A percentile compares a stretch with the other conserved stretches of the same genome.
Conservation (phyloP, 2,113 vertebrate genomes). For the Oreochromis tanganicae region DNA sequence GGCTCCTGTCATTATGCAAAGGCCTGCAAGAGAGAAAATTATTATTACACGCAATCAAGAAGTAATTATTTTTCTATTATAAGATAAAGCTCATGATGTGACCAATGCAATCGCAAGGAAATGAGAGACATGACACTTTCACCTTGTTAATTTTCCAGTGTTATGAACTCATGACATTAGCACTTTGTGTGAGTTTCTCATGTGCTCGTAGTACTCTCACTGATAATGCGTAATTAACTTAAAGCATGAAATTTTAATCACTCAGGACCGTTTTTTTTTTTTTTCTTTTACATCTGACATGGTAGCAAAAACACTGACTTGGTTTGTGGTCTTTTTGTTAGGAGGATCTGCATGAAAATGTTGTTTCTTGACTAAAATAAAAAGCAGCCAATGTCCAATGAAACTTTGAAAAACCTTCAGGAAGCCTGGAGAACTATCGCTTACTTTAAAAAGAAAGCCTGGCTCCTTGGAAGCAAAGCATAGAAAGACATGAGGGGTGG, state of each 20-base stretch:
- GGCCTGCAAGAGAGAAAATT: constrained; percentile 63
- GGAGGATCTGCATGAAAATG: not conserved
- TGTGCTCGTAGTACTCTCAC: not conserved
- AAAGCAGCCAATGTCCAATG: not conserved
- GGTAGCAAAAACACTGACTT: not conserved
- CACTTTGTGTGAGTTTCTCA: not conserved
- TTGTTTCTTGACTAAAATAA: not conserved
- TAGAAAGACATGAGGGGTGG: not conserved
- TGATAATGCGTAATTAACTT: not conserved
- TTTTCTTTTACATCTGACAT: not conserved
- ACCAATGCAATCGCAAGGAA: not conserved
- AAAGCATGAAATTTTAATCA: not conserved
- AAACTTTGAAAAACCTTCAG: not conserved
- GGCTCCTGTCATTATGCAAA: constrained; percentile 90
- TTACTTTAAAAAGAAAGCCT: not conserved
- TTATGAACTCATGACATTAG: not conserved
- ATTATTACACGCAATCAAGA: not conserved
- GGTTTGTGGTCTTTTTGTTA: not conserved
- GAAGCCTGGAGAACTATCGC: not conserved
- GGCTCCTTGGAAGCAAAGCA: not conserved
- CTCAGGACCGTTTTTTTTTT: not conserved
- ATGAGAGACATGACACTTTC: not conserved
- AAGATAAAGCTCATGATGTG: not conserved
- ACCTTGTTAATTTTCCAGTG: not conserved
- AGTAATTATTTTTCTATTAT: constrained; percentile 10